These are phyloP conservation scores for Apteryx mantelli DNA, from an alignment of 2,113 vertebrate species.

Conservation along the genomic window DNA sequence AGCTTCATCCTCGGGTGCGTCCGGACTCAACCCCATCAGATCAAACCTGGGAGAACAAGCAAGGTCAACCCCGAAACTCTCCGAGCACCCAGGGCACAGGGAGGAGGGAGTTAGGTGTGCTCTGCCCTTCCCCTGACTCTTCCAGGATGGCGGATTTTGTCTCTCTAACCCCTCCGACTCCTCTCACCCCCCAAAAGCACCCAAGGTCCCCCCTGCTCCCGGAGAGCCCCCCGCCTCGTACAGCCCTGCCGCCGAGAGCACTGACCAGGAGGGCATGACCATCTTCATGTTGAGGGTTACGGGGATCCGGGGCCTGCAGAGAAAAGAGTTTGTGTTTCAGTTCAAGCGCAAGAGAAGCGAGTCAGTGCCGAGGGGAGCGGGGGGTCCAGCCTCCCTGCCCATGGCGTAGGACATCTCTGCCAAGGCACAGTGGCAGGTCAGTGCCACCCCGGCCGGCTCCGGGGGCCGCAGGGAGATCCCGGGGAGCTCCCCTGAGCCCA, in stretches of 20 bases:
- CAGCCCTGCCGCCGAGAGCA: background rate
- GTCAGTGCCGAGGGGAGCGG: accelerated
- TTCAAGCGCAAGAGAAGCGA: background rate
- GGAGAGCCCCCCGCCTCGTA: background rate
- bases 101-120: background rate
- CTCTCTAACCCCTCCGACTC: background rate
- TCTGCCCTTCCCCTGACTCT: background rate
- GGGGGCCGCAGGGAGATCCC: background rate
- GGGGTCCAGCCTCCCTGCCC: background rate
- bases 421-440: background rate
- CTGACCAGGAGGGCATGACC: constrained; percentile 96
- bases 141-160: background rate
- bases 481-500: accelerated
- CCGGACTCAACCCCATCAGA: constrained; percentile 91
- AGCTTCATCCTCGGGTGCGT: constrained; percentile 91
- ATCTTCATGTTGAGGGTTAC: constrained; percentile 96
- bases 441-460: background rate
- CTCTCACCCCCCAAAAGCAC: background rate
- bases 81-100: background rate
- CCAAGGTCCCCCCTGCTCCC: background rate
- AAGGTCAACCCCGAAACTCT: background rate
- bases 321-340: background rate
- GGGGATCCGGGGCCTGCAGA: constrained; percentile 88
- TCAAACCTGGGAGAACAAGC: constrained; percentile 86
- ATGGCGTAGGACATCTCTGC: background rate